Base-by-base conservation (phyloP, 2,797 vertebrate genomes). In the Notolepis coatsorum region DNA sequence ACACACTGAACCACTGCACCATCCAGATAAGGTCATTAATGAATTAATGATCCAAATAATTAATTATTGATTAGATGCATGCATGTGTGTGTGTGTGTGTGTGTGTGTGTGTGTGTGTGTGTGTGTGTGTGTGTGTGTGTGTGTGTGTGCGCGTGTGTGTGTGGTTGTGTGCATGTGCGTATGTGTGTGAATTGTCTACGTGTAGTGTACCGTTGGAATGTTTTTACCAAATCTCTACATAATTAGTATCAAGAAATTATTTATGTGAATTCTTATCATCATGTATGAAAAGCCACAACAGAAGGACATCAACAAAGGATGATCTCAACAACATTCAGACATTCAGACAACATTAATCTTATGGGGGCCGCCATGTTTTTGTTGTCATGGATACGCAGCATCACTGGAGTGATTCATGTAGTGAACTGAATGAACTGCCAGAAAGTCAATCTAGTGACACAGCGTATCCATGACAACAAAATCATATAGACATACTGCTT, bases 41-140 rank as follows among this genome's bases (percentile, higher is more conserved):
- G 87, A 91, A 92, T 92, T 92, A 92, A 89, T 88, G 66, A 92
- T 87, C 57, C 72, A 54, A 48, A 25, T 20, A 23, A 79, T 92
- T 62, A 89, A 91, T 91, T 81, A 90, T 89, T 87, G 61, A 92
- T 88, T 65, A 74, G 53, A 56, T 20, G 15, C 28, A 33, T 15
- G 33, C 6, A 7, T 46, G 24, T n/a, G 21, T 25, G 27, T 9
- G 15, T 45, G 17, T 33, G 7, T 45, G 15, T 39, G n/a, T 52
- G 20, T 33, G 42, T 35, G 59, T 56, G 37, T 43, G 30, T 35
- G 37, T 24, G 9, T 24, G 24, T 20, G n/a, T 18, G 13, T 24
- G 42, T 20, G 7, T 25, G 1, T 53, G 27, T 45, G 15, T 38
- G 13, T 42, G 3, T 43, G 18, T 39, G 37, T 24, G 25, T 39